Base-by-base conservation (phyloP, 2,113 vertebrate genomes). In the Willisornis vidua region DNA sequence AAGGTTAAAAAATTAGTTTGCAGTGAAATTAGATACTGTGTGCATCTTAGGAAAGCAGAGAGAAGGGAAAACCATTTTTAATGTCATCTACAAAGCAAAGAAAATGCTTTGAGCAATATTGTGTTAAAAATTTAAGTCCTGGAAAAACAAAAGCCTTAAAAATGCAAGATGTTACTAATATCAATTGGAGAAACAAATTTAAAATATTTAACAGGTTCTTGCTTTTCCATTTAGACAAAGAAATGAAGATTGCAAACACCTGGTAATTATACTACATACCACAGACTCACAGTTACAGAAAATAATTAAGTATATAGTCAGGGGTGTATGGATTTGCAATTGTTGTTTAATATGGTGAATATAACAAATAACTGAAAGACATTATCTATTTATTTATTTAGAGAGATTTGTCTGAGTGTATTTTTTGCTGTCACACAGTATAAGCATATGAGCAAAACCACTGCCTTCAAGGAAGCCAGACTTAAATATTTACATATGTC, bases 61-160 rank as follows among this genome's bases (percentile, higher is more conserved):
- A 84, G 51, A 58, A 75, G 48, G 49, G 39, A 93, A 95, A 82
- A 41, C 1, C 51, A 92, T 96, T 95, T 91, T 96, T 90, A 94
- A 94, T 85, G 77, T 74, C 80, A 92, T 77, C 77, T 94, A 68
- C 67, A 90, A 91, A 87, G 74, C 72, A 88, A 77, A 75, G 57
- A 82, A 96, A 90, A 80, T 79, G 95, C 95, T 97, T 79, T 89
- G 74, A 95, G 96, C 94, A 48, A 95, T 87, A 83, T 6, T 75
- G 79, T 95, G 66, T 97, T 97, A 96, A 97, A 96, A 91, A 95
- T 94, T 94, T 92, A 96, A 95, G 57, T 85, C 71, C 74, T 87
- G 41, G 39, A 81, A 93, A 96, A 96, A 89, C 66, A 93, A 93
- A 95, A 91, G 68, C 90, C 71, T 96, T 91, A 68, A 80, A 95